phyloP scores from a whole-genome alignment of 2,113 vertebrate genomes.

The Xyliphius kryptos region DNA sequence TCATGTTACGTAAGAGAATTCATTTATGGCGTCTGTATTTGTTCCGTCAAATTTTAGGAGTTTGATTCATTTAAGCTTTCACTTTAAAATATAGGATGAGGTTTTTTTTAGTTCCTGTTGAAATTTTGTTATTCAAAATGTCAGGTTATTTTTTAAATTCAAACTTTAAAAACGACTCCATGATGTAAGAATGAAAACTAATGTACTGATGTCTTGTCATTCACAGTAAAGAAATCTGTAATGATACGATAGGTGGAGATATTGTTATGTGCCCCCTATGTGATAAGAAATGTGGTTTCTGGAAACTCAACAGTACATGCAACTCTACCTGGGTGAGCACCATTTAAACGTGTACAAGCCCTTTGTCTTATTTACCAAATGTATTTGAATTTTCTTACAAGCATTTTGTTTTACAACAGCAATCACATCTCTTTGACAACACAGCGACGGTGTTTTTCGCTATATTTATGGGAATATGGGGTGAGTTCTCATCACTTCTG shows the following conservation, averaged over 20 bases:
- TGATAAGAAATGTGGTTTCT: constrained; percentile 93
- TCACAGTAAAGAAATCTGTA: constrained; percentile 93
- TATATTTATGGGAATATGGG: constrained; percentile 98
- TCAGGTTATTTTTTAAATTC: background rate
- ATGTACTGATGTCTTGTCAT: constrained; percentile 30
- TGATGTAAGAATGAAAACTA: background rate
- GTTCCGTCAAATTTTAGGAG: no score
- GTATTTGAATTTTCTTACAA: background rate
- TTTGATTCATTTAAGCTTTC: no score
- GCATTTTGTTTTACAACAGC: constrained; percentile 19
- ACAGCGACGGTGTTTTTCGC: constrained; percentile 95
- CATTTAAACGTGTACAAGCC: no score
- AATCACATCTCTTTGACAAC: constrained; percentile 89
- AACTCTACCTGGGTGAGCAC: constrained; percentile 71
- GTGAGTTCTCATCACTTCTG: constrained; percentile 49
- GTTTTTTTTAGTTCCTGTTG: no score
- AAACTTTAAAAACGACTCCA: no score
- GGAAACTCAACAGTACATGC: constrained; percentile 89
- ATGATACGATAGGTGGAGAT: constrained; percentile 68
- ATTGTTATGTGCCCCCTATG: constrained; percentile 96
- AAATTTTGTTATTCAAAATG: no score
- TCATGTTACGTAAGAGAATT: no score
- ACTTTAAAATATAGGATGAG: no score
- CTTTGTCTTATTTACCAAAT: no score
- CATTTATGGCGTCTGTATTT: no score